Base-by-base conservation (phyloP, 1,140 invertebrate genomes). In the Calephelis nemesis region DNA sequence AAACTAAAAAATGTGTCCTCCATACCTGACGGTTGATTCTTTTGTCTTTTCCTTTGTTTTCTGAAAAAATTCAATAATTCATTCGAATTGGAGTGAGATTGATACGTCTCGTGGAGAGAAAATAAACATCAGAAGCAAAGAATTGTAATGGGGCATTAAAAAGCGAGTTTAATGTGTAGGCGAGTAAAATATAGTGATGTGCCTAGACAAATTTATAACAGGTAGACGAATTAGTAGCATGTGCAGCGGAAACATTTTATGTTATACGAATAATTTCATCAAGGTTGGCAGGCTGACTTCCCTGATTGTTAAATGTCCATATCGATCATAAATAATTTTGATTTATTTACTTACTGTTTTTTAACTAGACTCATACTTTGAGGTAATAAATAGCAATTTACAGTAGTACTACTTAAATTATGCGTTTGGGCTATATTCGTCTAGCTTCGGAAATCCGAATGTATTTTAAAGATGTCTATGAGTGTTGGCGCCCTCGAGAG, bases 41-140 rank as follows among this genome's bases (percentile, higher is more conserved):
- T 60, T 60, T 39, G 39, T 60, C 11, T 60, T 60, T 60, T 60
- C n/a, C 54, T 60, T 60, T 60, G 54, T 60, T 60, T 60, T 60
- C 40, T 60, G 54, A 60, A 12, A 60, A 50, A 69, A 52, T 64
- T 42, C 50, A 69, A 13, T 69, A 65, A 64, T 60, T 69, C 63
- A 69, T 65, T 54, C 48, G 47, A 69, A 69, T 65, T 60, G 45
- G 68, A 69, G 62, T 47, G 42, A 69, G 50, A 69, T 69, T 69
- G 48, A 39, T 50, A 65, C 13, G 47, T 65, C 54, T 60, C 30
- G 54, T 7, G 54, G 7, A 60, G 30, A 60, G 39, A 60, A 60
- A 60, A 60, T 60, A 60, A 60, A 60, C 54, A 60, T 60, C 54
- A 60, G 11, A 60, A n/a, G 54, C 54, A 60, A 60, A 60, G 54